Conservation (phyloP, 2,888 invertebrate species). For the Rhogogaster chlorosoma region DNA sequence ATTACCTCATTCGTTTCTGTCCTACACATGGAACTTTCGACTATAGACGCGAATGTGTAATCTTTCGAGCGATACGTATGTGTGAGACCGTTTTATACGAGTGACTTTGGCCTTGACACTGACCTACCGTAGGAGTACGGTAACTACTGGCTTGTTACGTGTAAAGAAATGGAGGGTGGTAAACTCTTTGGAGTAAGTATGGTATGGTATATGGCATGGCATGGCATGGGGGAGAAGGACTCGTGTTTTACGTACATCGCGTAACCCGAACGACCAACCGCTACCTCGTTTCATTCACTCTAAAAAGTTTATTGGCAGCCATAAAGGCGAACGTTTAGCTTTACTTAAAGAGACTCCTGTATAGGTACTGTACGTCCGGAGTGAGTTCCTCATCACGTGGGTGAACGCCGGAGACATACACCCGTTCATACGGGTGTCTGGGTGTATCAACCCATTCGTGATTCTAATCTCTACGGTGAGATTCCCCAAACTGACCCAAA, state of each 20-base stretch:
- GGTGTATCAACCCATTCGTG: neutral
- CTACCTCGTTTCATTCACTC: constrained; percentile 75
- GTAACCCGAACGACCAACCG: constrained; percentile 51
- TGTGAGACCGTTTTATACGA: neutral
- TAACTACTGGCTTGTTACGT: constrained; percentile 20
- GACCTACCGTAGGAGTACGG: constrained; percentile 60
- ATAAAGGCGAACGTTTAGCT: constrained; percentile 75
- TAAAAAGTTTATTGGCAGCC: constrained; percentile 77
- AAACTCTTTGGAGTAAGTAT: constrained; percentile 42
- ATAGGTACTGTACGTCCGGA: neutral
- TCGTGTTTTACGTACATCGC: constrained; percentile 47
- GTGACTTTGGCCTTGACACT: constrained; percentile 74
- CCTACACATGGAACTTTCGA: neutral
- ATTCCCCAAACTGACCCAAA: neutral
- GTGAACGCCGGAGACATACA: neutral
- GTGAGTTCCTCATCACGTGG: neutral
- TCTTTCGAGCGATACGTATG: neutral
- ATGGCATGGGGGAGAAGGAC: constrained; percentile 55
- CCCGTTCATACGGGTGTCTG: neutral
- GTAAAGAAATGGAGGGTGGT: constrained; percentile 11
- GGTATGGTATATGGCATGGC: constrained; percentile 59
- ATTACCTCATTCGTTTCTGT: neutral
- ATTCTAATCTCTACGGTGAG: neutral
- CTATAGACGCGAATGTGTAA: neutral
- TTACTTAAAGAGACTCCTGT: constrained; percentile 66